phyloP scores from a whole-genome alignment of 2,113 vertebrate species.

The Paraplagusia blochii region DNA sequence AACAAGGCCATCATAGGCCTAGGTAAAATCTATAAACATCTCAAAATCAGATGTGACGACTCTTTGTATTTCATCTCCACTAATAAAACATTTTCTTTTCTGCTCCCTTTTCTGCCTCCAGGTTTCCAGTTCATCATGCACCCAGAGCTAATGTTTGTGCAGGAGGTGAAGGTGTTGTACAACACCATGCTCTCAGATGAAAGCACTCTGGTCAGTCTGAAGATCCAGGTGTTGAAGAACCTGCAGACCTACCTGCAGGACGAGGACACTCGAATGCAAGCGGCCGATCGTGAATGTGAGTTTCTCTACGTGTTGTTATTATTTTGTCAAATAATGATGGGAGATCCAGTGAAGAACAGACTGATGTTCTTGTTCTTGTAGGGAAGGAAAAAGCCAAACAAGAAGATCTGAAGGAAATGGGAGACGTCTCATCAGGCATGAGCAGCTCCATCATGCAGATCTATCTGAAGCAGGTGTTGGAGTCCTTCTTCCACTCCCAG shows the following conservation, averaged over 20 bases:
- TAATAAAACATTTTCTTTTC: neutral
- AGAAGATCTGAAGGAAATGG: conserved; percentile 99
- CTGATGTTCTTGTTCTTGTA: conserved; percentile 49
- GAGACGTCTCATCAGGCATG: conserved; percentile 98
- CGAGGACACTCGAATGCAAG: conserved; percentile 97
- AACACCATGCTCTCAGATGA: conserved; percentile 91
- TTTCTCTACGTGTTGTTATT: conserved; percentile 21
- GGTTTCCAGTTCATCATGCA: conserved; percentile 98
- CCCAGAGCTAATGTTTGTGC: conserved; percentile 93
- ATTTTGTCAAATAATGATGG: no score
- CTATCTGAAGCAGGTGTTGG: conserved; percentile 99
- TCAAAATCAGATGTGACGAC: neutral
- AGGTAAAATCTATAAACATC: conserved; percentile 72
- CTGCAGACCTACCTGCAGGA: conserved; percentile 97
- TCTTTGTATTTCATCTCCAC: neutral
- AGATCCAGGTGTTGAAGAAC: conserved; percentile 98
- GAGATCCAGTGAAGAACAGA: neutral
- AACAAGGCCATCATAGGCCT: conserved; percentile 97
- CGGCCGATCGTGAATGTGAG: conserved; percentile 96
- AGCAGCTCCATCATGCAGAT: conserved; percentile 99
- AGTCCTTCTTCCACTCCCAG: conserved; percentile 93
- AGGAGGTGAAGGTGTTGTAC: conserved; percentile 94
- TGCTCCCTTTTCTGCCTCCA: conserved; percentile 37
- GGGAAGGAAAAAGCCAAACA: conserved; percentile 95
- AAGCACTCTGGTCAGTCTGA: conserved; percentile 84